phyloP scores from a whole-genome alignment of 2,888 invertebrate genomes.

The Nebria salina region DNA sequence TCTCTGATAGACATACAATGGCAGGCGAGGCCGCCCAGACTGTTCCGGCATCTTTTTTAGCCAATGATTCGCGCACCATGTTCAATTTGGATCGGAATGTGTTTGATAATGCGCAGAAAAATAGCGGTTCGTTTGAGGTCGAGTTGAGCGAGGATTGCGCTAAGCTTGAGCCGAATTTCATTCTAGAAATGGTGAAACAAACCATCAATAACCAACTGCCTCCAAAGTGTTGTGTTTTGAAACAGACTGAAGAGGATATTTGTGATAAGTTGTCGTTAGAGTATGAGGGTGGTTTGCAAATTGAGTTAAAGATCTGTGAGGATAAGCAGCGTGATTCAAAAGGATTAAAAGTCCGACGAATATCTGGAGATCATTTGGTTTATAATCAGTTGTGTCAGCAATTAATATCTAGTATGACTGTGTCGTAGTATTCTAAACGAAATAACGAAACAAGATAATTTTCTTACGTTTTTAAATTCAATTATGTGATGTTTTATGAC shows the following conservation, averaged over 20 bases:
- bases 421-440: conserved; percentile 62
- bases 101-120: conserved; percentile 55
- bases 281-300: conserved; percentile 79
- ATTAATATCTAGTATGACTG: conserved; percentile 85
- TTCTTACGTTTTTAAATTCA: not conserved
- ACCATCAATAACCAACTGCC: conserved; percentile 83
- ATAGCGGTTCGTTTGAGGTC: conserved; percentile 71
- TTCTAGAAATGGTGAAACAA: conserved; percentile 81
- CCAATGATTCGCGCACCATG: conserved; percentile 55
- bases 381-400: conserved; percentile 90
- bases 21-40: conserved; percentile 26
- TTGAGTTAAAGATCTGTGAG: conserved; percentile 83
- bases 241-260: conserved; percentile 55
- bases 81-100: conserved; percentile 24
- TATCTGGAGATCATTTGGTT: conserved; percentile 88
- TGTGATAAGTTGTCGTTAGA: conserved; percentile 58
- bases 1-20: not conserved
- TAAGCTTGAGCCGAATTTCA: conserved; percentile 80
- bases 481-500: not conserved
- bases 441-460: not conserved
- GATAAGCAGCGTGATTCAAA: conserved; percentile 75
- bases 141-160: conserved; percentile 83
- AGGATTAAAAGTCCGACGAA: conserved; percentile 84
- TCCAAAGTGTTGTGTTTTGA: conserved; percentile 72
- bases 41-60: conserved; percentile 60